Conservation (phyloP, 2,888 invertebrate species). For the Chrysolina haemoptera region DNA sequence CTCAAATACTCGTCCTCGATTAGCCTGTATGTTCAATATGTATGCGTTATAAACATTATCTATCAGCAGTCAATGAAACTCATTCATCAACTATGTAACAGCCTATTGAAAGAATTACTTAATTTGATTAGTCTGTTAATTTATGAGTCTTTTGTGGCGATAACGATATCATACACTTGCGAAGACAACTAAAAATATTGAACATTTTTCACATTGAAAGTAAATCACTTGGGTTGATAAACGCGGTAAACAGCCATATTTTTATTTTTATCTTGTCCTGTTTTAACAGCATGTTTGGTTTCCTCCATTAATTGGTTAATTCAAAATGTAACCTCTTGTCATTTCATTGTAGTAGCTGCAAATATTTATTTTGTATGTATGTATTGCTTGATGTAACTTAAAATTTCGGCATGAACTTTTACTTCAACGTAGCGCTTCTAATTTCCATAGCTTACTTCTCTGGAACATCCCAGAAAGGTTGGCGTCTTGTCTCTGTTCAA, state of each 20-base stretch:
- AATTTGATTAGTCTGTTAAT: conserved; percentile 10
- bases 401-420: too few relatives aligned
- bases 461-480: too few relatives aligned
- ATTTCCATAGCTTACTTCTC: too few relatives aligned
- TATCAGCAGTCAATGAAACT: background rate
- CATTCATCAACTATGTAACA: background rate
- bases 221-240: background rate
- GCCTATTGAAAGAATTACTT: conserved; percentile 11
- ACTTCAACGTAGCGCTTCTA: too few relatives aligned
- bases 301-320: too few relatives aligned
- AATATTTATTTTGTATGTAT: too few relatives aligned
- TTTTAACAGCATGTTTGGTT: background rate
- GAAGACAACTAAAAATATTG: conserved; percentile 1
- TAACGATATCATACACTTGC: background rate
- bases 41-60: background rate
- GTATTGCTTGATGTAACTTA: too few relatives aligned
- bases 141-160: background rate
- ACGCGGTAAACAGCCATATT: background rate
- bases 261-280: background rate
- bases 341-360: too few relatives aligned
- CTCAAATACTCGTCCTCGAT: too few relatives aligned
- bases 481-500: too few relatives aligned
- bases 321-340: too few relatives aligned
- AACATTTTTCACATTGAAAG: background rate
- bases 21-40: too few relatives aligned